phyloP scores from a whole-genome alignment of 2,113 vertebrate genomes.

The Porphyrio hochstetteri region DNA sequence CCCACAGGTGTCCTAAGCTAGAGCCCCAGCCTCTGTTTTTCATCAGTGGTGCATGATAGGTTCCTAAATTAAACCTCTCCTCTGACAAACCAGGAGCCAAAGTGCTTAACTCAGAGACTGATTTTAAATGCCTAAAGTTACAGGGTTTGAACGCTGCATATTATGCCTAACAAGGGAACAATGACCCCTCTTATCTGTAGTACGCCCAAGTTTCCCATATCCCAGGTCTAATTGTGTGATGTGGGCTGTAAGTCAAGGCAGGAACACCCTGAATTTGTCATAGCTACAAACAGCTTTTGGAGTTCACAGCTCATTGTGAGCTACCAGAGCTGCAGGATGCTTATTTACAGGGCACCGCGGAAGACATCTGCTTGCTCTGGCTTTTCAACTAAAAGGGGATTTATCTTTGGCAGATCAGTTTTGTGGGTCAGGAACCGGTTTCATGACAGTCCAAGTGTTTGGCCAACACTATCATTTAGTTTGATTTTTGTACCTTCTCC shows the following conservation, averaged over 20 bases:
- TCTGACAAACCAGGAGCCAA: background rate
- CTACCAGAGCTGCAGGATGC: background rate
- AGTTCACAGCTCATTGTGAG: background rate
- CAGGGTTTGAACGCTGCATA: background rate
- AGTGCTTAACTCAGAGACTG: background rate
- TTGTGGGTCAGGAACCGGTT: background rate
- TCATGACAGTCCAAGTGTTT: background rate
- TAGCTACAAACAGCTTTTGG: background rate
- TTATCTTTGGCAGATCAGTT: constrained; percentile 52
- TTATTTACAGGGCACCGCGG: constrained; percentile 34
- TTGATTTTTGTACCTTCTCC: background rate
- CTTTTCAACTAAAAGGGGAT: constrained; percentile 29
- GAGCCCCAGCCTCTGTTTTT: background rate
- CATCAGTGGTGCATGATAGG: background rate
- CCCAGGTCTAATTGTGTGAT: background rate
- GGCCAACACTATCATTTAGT: background rate
- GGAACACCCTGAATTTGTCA: background rate
- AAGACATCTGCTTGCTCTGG: constrained; percentile 60
- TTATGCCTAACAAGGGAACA: background rate
- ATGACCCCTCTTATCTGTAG: background rate
- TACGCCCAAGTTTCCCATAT: background rate
- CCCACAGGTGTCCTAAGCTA: background rate
- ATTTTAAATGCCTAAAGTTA: background rate
- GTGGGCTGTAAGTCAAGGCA: background rate
- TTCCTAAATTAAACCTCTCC: constrained; percentile 32